Evolutionary conservation across 2,113 vertebrate species (phyloP), one percentile per base, ranked within the genome.

Genomic region (Chaetodon auriga): DNA sequence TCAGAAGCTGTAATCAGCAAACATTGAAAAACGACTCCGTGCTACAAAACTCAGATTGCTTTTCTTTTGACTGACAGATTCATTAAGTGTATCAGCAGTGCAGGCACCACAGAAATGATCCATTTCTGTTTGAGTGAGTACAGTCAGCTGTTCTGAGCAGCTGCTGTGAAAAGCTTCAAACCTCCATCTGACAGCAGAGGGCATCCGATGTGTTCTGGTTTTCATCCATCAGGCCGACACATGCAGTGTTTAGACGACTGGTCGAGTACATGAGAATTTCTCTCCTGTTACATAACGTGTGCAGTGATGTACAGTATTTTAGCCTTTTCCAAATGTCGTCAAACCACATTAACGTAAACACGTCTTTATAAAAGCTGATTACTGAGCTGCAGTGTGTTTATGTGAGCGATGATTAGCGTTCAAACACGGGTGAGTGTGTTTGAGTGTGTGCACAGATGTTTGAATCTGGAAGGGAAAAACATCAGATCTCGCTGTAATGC

Each of bases 181-280:
- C 30, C 48, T n/a, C 25, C 25, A 23, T 49, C 58, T 64, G 60
- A 72, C 84, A 88, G 48, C 63, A 89, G 83, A 38, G 78, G 90
- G 83, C 78, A 62, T 16, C 36, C 16, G 0, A 11, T 55, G 11
- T 2, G 4, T 72, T 46, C 48, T 4, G 18, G 18, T 61, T 49
- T 48, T 19, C 12, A 38, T 57, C 12, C 16, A 61, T 49, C 51
- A 58, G 12, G 71, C 21, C 2, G n/a, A 58, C 5, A 41, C 41
- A 1, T n/a, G 30, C 30, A 21, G 38, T 7, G 13, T 19, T 74
- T 21, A 61, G 69, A 48, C 7, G 2, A 57, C 25, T 19, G 23
- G 6, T 8, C 2, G 7, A 10, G 8, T 13, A 0, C 41, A 41
- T 25, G 15, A n/a, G 14, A 0, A 38, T 23, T n/a, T 45, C 8